A percentile compares a stretch with the other conserved stretches of the same genome.
Evolutionary conservation across 2,888 invertebrate species (phyloP).

Genomic region (Eutolmus rufibarbis): DNA sequence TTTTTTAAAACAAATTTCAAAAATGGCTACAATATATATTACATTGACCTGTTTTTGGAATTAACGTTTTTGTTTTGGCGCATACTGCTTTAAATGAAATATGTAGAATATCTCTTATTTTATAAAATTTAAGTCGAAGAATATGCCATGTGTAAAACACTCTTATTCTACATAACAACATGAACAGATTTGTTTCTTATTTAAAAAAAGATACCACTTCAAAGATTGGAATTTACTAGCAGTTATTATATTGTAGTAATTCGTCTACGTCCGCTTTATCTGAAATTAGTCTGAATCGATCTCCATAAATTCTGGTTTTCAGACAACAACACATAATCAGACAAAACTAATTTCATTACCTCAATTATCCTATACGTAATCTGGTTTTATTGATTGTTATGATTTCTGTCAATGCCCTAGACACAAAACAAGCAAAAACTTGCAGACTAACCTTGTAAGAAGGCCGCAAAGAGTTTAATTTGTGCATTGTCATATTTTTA

Average conservation of each 20-base stretch:
- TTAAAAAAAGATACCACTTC: not conserved
- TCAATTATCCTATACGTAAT: not conserved
- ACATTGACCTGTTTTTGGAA: too few relatives aligned
- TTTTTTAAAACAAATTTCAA: too few relatives aligned
- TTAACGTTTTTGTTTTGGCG: too few relatives aligned
- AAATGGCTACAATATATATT: too few relatives aligned
- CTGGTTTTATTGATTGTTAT: not conserved
- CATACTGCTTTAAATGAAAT: too few relatives aligned
- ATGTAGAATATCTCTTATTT: too few relatives aligned
- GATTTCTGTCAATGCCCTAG: not conserved
- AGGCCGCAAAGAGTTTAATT: not conserved
- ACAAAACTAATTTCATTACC: not conserved
- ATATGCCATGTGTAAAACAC: not conserved
- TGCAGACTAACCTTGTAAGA: not conserved
- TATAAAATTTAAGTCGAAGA: too few relatives aligned
- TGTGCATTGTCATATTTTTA: too few relatives aligned
- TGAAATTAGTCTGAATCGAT: not conserved
- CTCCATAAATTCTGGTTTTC: not conserved
- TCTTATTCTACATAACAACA: not conserved
- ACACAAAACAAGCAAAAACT: not conserved
- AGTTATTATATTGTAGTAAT: not conserved
- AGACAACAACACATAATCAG: not conserved
- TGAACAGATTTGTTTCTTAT: not conserved
- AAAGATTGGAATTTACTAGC: not conserved
- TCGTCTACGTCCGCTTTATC: not conserved